Evolutionary conservation across 2,113 vertebrate species (phyloP).

Genomic region (Pollimyrus isidori): DNA sequence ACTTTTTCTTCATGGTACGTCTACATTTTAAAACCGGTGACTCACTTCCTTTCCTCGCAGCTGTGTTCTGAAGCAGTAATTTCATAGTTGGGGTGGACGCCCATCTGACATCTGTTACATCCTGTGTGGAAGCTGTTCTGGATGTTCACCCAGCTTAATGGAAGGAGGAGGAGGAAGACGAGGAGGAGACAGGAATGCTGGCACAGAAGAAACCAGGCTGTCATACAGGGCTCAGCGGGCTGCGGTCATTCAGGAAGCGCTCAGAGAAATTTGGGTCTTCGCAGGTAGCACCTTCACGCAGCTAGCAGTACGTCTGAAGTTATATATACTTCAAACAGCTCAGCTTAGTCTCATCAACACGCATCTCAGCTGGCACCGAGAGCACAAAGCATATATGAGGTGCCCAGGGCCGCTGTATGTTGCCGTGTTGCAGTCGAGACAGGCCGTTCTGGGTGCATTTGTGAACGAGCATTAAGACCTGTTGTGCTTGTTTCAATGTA

Average conservation of each 20-base stretch:
- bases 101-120: background rate
- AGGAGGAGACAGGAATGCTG: background rate
- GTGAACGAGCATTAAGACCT: background rate
- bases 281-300: background rate
- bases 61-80: background rate
- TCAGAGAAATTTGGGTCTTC: background rate
- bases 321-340: background rate
- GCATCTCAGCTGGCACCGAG: background rate
- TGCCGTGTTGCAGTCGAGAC: background rate
- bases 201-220: background rate
- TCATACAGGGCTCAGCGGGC: background rate
- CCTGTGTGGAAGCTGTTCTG: background rate
- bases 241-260: background rate
- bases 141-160: background rate
- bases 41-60: constrained; percentile 10
- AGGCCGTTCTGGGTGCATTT: background rate
- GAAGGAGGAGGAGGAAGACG: background rate
- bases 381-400: background rate
- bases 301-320: background rate
- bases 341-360: background rate
- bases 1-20: background rate
- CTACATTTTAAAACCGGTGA: constrained; percentile 9
- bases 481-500: background rate
- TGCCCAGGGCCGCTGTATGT: background rate
- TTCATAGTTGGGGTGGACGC: background rate